Percentiles rank a stretch among this genome's conserved stretches.
Evolutionary conservation across 2,113 vertebrate species (phyloP).

Genomic region (Vulpes lagopus): DNA sequence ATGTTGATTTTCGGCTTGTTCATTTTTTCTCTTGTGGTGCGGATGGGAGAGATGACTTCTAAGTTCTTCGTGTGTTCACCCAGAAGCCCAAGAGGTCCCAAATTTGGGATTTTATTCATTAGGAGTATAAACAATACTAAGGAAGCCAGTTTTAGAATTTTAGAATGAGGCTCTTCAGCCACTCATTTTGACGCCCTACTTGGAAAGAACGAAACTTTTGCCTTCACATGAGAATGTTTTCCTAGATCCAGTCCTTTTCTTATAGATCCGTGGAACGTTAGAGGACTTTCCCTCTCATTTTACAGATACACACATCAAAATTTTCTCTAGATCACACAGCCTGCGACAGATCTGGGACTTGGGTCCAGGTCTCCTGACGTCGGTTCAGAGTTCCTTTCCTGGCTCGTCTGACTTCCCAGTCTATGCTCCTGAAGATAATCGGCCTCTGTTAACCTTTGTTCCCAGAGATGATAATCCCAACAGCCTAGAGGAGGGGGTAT

Average conservation of each 20-base stretch:
- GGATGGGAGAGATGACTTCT: background rate
- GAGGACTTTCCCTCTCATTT: background rate
- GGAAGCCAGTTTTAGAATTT: background rate
- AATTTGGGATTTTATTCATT: background rate
- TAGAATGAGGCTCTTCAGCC: background rate
- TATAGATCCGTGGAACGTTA: background rate
- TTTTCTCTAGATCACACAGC: background rate
- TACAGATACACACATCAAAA: background rate
- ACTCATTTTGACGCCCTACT: background rate
- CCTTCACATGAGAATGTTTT: background rate
- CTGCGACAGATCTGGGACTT: background rate
- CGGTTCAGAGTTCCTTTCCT: background rate
- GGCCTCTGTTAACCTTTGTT: background rate
- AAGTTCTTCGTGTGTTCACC: background rate
- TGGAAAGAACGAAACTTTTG: background rate
- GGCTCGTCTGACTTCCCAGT: background rate
- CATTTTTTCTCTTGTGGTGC: background rate
- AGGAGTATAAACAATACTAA: background rate
- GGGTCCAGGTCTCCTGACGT: background rate
- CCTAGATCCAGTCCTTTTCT: background rate
- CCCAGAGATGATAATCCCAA: background rate
- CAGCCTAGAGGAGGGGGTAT: background rate
- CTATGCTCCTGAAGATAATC: background rate
- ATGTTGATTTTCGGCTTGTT: background rate
- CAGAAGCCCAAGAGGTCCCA: background rate